phyloP scores from a whole-genome alignment of 2,797 vertebrate genomes.

The Garrulus glandarius region DNA sequence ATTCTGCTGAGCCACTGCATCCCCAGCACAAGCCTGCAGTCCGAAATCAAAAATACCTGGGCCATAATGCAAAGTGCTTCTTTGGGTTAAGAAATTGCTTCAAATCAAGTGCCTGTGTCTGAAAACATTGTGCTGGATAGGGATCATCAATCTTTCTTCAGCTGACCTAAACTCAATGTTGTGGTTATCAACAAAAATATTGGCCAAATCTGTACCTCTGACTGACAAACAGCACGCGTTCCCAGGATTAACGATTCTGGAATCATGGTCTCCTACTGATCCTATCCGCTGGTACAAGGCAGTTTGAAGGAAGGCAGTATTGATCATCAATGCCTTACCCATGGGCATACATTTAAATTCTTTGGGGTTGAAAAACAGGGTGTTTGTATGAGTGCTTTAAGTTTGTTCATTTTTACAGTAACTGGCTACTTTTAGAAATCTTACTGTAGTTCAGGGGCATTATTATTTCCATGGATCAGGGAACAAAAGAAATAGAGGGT shows the following conservation, averaged over 20 bases:
- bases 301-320: background rate
- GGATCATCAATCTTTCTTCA: background rate
- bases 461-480: background rate
- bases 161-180: background rate
- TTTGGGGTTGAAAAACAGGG: background rate
- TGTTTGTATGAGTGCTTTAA: background rate
- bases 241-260: background rate
- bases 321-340: background rate
- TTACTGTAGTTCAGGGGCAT: background rate
- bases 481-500: background rate
- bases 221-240: background rate
- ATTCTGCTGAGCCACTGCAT: background rate
- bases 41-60: background rate
- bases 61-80: background rate
- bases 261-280: rapidly evolving
- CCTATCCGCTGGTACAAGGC: background rate
- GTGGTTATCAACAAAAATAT: background rate
- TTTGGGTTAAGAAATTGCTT: background rate
- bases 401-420: background rate
- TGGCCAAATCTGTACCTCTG: background rate
- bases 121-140: background rate
- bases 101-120: background rate
- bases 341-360: background rate
- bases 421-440: background rate
- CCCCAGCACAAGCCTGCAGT: background rate